phyloP scores from a whole-genome alignment of 2,797 vertebrate genomes.

The Etheostoma perlongum region DNA sequence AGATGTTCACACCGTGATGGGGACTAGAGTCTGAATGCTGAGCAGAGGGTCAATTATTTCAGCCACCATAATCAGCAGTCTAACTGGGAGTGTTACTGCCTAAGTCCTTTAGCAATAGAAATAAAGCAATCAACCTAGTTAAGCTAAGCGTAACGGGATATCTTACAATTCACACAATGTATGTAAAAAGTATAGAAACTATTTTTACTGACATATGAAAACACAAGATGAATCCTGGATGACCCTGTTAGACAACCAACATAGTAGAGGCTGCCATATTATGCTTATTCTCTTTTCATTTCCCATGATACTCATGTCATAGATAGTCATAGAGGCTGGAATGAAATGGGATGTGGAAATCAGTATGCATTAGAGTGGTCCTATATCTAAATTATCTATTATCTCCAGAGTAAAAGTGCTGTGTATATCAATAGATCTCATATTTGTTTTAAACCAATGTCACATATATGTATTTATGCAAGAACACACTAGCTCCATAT shows the following conservation, averaged over 20 bases:
- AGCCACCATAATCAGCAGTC: background rate
- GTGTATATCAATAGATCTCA: too few species aligned
- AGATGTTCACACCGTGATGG: slow-evolving; percentile 18
- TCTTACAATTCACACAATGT: background rate
- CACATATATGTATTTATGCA: too few species aligned
- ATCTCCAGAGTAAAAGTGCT: too few species aligned
- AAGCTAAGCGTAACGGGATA: background rate
- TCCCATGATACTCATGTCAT: background rate
- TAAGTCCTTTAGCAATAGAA: background rate
- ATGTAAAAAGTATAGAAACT: too few species aligned
- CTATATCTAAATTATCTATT: too few species aligned
- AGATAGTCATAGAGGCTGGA: background rate
- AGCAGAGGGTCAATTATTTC: slow-evolving; percentile 26
- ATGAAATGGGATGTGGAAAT: background rate
- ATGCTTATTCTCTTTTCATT: background rate
- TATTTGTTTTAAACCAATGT: too few species aligned
- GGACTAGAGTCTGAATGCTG: slow-evolving; percentile 8
- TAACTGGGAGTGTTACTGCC: background rate
- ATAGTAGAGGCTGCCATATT: too few species aligned
- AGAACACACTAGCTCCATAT: too few species aligned
- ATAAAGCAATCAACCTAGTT: background rate
- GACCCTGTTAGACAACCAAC: too few species aligned
- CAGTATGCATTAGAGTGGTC: background rate
- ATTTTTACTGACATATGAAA: too few species aligned
- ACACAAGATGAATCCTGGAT: too few species aligned